Percentiles rank a stretch among this genome's conserved stretches.
Evolutionary conservation across 2,888 invertebrate genomes (phyloP).

Genomic region (Spisula solida): DNA sequence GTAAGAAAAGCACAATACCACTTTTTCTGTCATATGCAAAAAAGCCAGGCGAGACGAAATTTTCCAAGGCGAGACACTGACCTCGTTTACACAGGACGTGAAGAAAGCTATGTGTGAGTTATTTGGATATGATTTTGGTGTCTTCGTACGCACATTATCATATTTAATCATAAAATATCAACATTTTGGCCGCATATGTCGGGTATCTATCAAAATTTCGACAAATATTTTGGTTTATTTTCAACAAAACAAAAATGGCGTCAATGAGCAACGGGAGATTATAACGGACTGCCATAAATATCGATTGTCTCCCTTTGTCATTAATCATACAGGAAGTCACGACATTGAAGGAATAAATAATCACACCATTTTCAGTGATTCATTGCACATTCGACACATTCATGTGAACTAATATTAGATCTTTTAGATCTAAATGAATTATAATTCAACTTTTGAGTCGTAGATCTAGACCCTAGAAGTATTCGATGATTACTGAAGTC

Average conservation of each 20-base stretch:
- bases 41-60: conserved; percentile 71
- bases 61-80: conserved; percentile 70
- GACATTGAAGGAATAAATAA: neutral
- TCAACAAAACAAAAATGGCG: conserved; percentile 70
- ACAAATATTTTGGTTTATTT: conserved; percentile 54
- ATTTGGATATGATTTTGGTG: neutral
- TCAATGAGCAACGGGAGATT: conserved; percentile 55
- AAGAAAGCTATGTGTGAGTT: neutral
- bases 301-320: conserved; percentile 40
- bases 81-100: conserved; percentile 43
- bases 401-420: no score
- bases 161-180: neutral
- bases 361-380: no score
- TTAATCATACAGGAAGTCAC: conserved; percentile 41
- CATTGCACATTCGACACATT: no score
- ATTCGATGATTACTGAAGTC: no score
- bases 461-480: no score
- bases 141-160: neutral
- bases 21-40: conserved; percentile 27
- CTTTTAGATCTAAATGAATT: no score
- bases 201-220: conserved; percentile 26
- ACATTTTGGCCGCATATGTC: neutral
- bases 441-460: no score
- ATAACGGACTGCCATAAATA: conserved; percentile 40
- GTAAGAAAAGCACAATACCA: conserved; percentile 22